Evolutionary conservation across 2,113 vertebrate species (phyloP), one percentile per base, ranked within the genome.

Genomic region (Rana temporaria): DNA sequence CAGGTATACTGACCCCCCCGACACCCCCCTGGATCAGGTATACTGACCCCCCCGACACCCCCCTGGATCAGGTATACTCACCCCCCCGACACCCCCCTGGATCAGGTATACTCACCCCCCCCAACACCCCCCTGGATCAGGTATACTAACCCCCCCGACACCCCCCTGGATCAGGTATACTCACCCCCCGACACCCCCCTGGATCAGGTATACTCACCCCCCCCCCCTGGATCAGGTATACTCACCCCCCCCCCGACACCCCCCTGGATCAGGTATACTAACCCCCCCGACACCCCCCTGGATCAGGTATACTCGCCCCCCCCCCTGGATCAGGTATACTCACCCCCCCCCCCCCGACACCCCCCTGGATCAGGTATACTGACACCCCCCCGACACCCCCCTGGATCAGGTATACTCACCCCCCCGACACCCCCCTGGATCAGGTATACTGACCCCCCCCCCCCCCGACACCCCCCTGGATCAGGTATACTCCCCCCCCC

Each of bases 271-370:
- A 98, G 96, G 97, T 98, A 90, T 8, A 62, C 3, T 4, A 4
- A n/a, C n/a, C n/a, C n/a, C n/a, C n/a, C 95, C 0, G 90, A 86
- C 42, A 90, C 94, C 69, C 86, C 95, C 0, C 85, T 93, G 24
- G 94, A 96, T 64, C 93, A 98, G 96, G 97, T 98, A 90, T 8
- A 62, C 3, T 4, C 1, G n/a, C n/a, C n/a, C n/a, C n/a, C 94
- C 69, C 86, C 95, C 0, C 85, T 93, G 24, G 94, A 96, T 64
- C 93, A 98, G 96, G 97, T 98, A 90, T 8, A 62, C 3, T 4
- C 1, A n/a, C n/a, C n/a, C n/a, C n/a, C n/a, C n/a, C n/a, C n/a
- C n/a, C n/a, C n/a, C 95, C 0, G 90, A 86, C 42, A 90, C 94
- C 69, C 86, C 95, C 0, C 85, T 93, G 24, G 94, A 96, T 64